Base-by-base conservation (phyloP, 2,113 vertebrate genomes). In the Cyanoderma ruficeps region DNA sequence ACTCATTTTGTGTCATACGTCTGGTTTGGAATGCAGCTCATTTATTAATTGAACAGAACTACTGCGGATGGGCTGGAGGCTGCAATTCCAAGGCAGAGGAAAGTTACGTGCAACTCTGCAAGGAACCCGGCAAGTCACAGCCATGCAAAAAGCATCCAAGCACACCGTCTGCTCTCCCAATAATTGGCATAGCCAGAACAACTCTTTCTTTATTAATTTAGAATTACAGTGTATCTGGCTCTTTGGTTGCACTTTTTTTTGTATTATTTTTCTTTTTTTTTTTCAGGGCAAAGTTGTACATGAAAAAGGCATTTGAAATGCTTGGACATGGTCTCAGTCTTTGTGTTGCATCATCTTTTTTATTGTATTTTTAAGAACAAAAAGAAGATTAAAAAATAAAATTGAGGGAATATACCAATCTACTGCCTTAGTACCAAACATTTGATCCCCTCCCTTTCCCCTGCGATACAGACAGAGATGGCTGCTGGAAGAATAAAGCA, bases 21-120 rank as follows among this genome's bases (percentile, higher is more conserved):
- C 75, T 94, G 87, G 60, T 89, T 93, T 91, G 90, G 78, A 92
- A 90, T 84, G 82, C 67, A 77, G 88, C 89, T 96, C 33, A 35
- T 90, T 87, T 85, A 92, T 94, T 84, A 85, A 86, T 67, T 1
- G 4, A 55, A 37, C 46, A 13, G 75, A 94, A 50, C 61, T 72
- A 52, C 65, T 0, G 0, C 1, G 1, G 22, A 12, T 83, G 88
- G 56, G 35, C 74, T 76, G 75, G 81, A 79, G 17, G 61, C 83
- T 89, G 81, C 57, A 49, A 0, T 76, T 89, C 93, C 94, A 41
- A 87, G 94, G 81, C 89, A 94, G 94, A 87, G 91, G 78, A 92
- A 95, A 94, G 63, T 96, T 86, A 46, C 50, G 39, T 2, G 3
- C 87, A 88, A 89, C 96, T 96, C 74, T 42, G 81, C 60, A n/a